phyloP scores from a whole-genome alignment of 2,113 vertebrate species.

The Rostratula benghalensis region DNA sequence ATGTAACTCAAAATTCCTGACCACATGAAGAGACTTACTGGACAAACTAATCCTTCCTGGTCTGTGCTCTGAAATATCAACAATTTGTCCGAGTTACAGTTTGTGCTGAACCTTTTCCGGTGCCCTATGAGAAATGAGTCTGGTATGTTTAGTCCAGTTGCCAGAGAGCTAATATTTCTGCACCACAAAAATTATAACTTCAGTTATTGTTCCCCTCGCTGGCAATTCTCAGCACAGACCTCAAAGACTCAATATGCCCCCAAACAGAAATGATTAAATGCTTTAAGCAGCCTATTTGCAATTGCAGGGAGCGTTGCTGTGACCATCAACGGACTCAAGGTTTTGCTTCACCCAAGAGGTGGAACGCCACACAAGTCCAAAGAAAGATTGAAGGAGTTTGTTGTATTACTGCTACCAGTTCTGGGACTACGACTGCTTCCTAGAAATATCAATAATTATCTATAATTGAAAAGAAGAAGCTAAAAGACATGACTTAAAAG shows the following conservation, averaged over 20 bases:
- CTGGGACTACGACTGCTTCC: background rate
- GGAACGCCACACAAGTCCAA: background rate
- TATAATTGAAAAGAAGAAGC: conserved; percentile 13
- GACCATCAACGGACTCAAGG: background rate
- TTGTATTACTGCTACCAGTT: background rate
- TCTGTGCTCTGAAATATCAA: conserved; percentile 32
- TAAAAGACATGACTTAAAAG: background rate
- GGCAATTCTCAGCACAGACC: background rate
- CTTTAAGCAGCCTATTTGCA: background rate
- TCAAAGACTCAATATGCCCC: background rate
- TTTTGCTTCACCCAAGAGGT: background rate
- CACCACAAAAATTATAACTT: conserved; percentile 30
- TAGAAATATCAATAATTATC: conserved; percentile 11
- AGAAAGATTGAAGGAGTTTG: background rate
- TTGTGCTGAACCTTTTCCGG: background rate
- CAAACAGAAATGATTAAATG: background rate
- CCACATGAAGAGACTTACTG: background rate
- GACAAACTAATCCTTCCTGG: conserved; percentile 48
- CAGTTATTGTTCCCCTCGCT: background rate
- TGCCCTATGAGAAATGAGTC: conserved; percentile 46
- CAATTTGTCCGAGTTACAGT: conserved; percentile 8
- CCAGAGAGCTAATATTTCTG: conserved; percentile 14
- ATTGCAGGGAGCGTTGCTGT: background rate
- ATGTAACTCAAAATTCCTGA: conserved; percentile 20
- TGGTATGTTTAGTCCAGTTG: conserved; percentile 35